Evolutionary conservation across 2,113 vertebrate species (phyloP), one percentile per base, ranked within the genome.

Genomic region (Oncorhynchus keta): DNA sequence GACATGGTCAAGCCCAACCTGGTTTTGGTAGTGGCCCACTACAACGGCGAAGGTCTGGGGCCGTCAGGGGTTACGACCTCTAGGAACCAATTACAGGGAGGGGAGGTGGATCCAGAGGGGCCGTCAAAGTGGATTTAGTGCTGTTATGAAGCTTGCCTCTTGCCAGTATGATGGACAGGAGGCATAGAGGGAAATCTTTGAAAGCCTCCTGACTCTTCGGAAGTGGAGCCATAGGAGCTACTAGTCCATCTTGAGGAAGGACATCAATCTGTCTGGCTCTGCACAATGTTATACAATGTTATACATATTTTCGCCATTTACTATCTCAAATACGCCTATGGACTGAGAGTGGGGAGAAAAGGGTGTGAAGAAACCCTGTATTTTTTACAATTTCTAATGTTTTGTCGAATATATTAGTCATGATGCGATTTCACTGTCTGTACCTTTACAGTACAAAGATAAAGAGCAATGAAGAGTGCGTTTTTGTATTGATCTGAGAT

Each of bases 1-100:
- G 26, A 18, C 13, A 76, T 26, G 39, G 30, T 51, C 75, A 82
- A 73, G 68, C 81, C 79, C 3, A 81, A 72, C 1, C 77, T 79
- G 5, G 75, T 89, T 13, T 90, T 86, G 49, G 84, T 90, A 0
- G 87, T 89, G 81, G 86, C 89, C 70, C 83, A 85, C 66, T 83
- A 77, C 20, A 83, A 86, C 48, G 39, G 22, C 51, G 64, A 28
- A 0, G 64, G 73, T 35, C 11, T 71, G 30, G 67, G 49, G 35
- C 20, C 16, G 32, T n/a, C 18, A 12, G 35, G 20, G 5, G 28
- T 79, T 35, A 14, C 3, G 66, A 35, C 66, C 66, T 13, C 2
- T 11, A 32, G 28, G 66, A 68, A 68, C 24, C 66, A 68, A 24
- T 62, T 68, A 30, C 22, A 24, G 57, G 13, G 57, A 12, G 18